Percentiles rank a stretch among this genome's conserved stretches.
Evolutionary conservation across 2,113 vertebrate species (phyloP).

Genomic region (Menura novaehollandiae): DNA sequence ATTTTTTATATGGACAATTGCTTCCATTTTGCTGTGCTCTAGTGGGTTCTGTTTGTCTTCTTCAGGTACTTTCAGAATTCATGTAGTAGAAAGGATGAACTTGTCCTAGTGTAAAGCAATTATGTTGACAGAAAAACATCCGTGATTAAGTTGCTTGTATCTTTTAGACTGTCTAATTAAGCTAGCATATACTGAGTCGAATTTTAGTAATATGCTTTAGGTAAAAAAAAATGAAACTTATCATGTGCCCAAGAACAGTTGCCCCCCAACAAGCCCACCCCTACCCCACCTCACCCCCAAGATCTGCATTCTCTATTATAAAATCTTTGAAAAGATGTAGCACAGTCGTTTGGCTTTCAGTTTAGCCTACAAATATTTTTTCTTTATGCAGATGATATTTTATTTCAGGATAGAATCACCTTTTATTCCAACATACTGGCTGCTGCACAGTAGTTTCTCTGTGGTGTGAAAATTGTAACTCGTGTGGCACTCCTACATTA

Average conservation of each 20-base stretch:
- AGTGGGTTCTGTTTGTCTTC: not conserved
- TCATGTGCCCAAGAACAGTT: not conserved
- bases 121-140: constrained; percentile 37
- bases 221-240: not conserved
- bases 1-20: not conserved
- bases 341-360: not conserved
- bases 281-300: not conserved
- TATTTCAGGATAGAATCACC: not conserved
- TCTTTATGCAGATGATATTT: not conserved
- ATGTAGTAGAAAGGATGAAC: not conserved
- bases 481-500: rapidly evolving
- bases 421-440: not conserved
- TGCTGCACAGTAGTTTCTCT: not conserved
- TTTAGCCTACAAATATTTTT: not conserved
- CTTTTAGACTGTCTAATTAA: constrained; percentile 46
- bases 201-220: not conserved
- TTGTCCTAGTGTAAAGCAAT: constrained; percentile 17
- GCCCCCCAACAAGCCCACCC: too few species aligned
- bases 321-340: not conserved
- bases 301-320: not conserved
- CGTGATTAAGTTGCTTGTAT: constrained; percentile 35
- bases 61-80: not conserved
- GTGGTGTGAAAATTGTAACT: not conserved
- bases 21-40: not conserved
- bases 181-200: not conserved